phyloP scores from a whole-genome alignment of 2,888 invertebrate species.

The Galeopsomyia nigrocyanea region DNA sequence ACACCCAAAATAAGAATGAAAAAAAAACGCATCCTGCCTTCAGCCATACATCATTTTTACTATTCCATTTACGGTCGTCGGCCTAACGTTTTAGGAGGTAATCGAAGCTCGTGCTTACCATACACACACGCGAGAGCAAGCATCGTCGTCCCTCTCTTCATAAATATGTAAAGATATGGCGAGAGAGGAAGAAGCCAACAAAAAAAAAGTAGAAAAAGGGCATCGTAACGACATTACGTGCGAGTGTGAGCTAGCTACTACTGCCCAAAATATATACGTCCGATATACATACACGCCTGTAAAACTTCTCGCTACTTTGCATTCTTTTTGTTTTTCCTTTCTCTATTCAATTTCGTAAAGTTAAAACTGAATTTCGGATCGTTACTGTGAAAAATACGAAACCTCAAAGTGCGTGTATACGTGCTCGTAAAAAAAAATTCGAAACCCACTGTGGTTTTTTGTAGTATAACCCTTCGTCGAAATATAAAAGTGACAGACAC shows the following conservation, averaged over 20 bases:
- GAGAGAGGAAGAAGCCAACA: neutral
- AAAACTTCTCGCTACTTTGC: conserved; percentile 6
- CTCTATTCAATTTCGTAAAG: too few relatives aligned
- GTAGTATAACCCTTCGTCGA: too few relatives aligned
- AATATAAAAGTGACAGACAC: too few relatives aligned
- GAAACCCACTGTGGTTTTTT: conserved; percentile 1
- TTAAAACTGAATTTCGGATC: conserved; percentile 3
- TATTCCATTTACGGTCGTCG: conserved; percentile 32
- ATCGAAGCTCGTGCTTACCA: conserved; percentile 16
- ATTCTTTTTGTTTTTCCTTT: too few relatives aligned
- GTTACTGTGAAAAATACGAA: conserved; percentile 1
- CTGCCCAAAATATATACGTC: conserved; percentile 25
- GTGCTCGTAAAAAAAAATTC: neutral
- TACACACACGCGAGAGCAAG: neutral
- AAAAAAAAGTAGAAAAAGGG: neutral
- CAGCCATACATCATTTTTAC: conserved; percentile 34
- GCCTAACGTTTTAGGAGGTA: conserved; percentile 8
- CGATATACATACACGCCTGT: conserved; percentile 5
- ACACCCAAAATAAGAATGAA: too few relatives aligned
- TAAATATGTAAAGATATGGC: conserved; percentile 39
- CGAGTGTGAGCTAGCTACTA: neutral
- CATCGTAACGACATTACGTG: conserved; percentile 30
- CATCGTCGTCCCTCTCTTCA: conserved; percentile 29
- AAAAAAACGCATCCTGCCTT: too few relatives aligned
- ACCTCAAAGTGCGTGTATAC: neutral